Conservation (phyloP, 2,797 vertebrate genomes). For the Rhinella marina region DNA sequence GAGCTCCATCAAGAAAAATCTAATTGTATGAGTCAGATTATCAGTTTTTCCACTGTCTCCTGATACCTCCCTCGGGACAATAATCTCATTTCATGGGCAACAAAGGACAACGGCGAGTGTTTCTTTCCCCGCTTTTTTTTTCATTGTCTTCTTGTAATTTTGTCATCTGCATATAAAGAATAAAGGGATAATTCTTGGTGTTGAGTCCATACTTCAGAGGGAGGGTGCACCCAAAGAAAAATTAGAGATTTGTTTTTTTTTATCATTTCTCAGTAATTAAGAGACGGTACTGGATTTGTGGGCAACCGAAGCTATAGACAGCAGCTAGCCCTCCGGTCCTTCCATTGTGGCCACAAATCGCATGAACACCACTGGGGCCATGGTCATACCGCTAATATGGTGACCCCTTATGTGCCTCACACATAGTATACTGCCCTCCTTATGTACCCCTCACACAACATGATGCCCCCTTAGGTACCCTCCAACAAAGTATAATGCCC, state of each 20-base stretch:
- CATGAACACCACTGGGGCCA: too few species aligned
- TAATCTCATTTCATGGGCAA: slow-evolving; percentile 38
- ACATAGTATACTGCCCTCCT: too few species aligned
- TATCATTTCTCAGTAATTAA: not conserved
- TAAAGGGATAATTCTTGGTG: not conserved
- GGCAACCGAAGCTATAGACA: not conserved
- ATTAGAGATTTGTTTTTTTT: not conserved
- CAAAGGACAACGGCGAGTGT: not conserved
- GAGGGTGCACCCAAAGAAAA: not conserved
- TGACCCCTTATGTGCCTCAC: too few species aligned
- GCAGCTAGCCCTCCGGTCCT: not conserved
- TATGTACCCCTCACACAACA: too few species aligned
- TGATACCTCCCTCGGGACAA: slow-evolving; percentile 28
- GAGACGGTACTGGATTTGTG: not conserved
- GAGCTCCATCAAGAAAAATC: slow-evolving; percentile 9
- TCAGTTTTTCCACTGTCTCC: slow-evolving; percentile 19
- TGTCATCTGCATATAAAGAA: not conserved
- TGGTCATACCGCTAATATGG: too few species aligned
- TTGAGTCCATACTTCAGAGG: not conserved
- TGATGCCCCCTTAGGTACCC: too few species aligned
- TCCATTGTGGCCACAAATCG: not conserved
- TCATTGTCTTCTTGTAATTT: not conserved
- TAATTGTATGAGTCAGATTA: slow-evolving; percentile 24
- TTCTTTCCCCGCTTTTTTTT: not conserved
- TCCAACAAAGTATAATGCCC: too few species aligned